These are phyloP conservation scores for Metellina segmentata DNA, from an alignment of 2,888 invertebrate genomes.

Conservation along the genomic window DNA sequence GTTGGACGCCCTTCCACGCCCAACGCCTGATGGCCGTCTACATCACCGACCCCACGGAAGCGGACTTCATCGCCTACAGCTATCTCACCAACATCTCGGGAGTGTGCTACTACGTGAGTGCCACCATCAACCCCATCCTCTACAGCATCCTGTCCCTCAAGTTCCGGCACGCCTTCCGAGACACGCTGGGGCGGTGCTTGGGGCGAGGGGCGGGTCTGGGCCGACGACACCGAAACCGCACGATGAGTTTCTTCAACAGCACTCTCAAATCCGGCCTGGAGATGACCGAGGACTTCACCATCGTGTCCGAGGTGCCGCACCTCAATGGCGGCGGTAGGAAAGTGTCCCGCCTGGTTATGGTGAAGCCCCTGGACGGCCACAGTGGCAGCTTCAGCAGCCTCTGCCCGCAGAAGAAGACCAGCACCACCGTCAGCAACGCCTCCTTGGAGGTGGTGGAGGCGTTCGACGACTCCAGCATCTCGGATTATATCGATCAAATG, in stretches of 20 bases:
- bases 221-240: slow-evolving; percentile 27
- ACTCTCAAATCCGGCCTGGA: slow-evolving; percentile 66
- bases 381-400: neutral
- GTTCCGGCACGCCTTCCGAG: slow-evolving; percentile 76
- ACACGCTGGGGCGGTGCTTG: slow-evolving; percentile 72
- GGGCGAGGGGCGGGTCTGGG: slow-evolving; percentile 23
- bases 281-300: slow-evolving; percentile 62
- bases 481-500: slow-evolving; percentile 65
- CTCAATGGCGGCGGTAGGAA: slow-evolving; percentile 47
- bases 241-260: slow-evolving; percentile 69
- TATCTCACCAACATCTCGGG: slow-evolving; percentile 81
- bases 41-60: slow-evolving; percentile 78
- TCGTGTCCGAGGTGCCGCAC: slow-evolving; percentile 56
- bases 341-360: slow-evolving; percentile 2
- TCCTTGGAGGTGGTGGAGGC: slow-evolving; percentile 88
- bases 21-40: slow-evolving; percentile 88
- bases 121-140: slow-evolving; percentile 80
- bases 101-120: slow-evolving; percentile 81
- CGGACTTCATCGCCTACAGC: slow-evolving; percentile 78
- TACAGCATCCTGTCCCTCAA: slow-evolving; percentile 77
- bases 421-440: slow-evolving; percentile 85
- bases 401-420: slow-evolving; percentile 41
- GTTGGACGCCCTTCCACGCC: slow-evolving; percentile 95
- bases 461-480: slow-evolving; percentile 79
- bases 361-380: neutral